Percentiles rank a stretch among this genome's conserved stretches.
phyloP scores from a whole-genome alignment of 1,140 invertebrate species.

The Lucilia sericata region DNA sequence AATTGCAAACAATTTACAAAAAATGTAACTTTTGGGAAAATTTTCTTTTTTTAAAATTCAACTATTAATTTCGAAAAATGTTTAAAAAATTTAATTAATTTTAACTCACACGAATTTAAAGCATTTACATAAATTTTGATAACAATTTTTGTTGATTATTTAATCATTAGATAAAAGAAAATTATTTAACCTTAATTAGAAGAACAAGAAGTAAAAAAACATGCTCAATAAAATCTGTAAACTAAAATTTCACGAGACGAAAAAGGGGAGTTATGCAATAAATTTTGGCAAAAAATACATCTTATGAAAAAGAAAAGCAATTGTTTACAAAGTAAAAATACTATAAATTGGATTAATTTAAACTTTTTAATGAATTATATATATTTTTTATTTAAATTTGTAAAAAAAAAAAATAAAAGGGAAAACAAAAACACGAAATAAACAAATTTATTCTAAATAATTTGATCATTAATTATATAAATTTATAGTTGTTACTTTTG shows the following conservation, averaged over 20 bases:
- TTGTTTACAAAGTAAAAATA: no score
- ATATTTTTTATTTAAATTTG: neutral
- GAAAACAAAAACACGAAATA: neutral
- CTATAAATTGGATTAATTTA: no score
- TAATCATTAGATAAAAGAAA: conserved; percentile 30
- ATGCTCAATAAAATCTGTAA: neutral
- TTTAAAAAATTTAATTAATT: no score
- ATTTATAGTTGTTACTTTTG: no score
- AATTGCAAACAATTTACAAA: no score
- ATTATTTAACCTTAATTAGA: conserved; percentile 35
- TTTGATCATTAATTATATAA: no score
- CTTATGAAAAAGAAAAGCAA: neutral
- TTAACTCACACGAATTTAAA: no score
- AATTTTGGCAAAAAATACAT: neutral
- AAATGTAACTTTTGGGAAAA: no score
- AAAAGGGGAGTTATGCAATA: conserved; percentile 37
- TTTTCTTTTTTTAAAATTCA: no score
- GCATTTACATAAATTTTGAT: neutral
- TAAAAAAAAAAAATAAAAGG: neutral
- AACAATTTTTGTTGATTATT: conserved; percentile 6
- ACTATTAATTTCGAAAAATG: no score
- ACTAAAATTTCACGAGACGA: neutral
- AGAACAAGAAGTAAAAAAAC: neutral
- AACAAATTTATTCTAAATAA: neutral
- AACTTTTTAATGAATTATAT: neutral